A percentile compares a stretch with the other conserved stretches of the same genome.
These are phyloP conservation scores for Octopus sinensis DNA, from an alignment of 1,140 invertebrate species.

Conservation along the genomic window DNA sequence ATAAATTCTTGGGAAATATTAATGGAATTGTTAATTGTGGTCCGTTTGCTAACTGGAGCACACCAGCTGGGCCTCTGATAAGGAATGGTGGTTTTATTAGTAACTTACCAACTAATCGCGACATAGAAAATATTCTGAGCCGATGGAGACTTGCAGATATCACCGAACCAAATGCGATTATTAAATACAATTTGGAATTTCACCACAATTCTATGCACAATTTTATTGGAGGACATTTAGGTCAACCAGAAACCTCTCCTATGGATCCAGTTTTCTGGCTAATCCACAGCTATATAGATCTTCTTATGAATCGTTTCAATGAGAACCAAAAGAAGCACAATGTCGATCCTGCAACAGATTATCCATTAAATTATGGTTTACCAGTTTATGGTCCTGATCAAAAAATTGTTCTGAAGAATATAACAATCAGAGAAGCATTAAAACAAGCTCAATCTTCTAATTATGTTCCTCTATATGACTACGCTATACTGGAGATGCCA, in stretches of 20 bases:
- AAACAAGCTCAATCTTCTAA: constrained; percentile 19
- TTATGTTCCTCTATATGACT: constrained; percentile 17
- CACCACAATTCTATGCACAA: background rate
- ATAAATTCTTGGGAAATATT: constrained; percentile 49
- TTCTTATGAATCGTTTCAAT: background rate
- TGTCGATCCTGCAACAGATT: background rate
- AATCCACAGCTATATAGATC: background rate
- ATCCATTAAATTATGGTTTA: background rate
- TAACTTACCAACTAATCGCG: background rate
- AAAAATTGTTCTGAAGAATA: constrained; percentile 16
- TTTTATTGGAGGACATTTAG: background rate
- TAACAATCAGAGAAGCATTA: constrained; percentile 33
- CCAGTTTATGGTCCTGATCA: background rate
- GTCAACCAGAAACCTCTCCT: background rate
- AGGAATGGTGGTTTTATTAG: constrained; percentile 16
- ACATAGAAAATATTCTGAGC: background rate
- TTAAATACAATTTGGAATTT: background rate
- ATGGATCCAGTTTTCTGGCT: background rate
- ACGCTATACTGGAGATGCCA: constrained; percentile 31
- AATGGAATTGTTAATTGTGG: constrained; percentile 49
- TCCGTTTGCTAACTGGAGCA: constrained; percentile 37
- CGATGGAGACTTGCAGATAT: background rate
- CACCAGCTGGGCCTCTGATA: constrained; percentile 12
- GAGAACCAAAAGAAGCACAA: background rate
- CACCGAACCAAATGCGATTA: background rate